phyloP scores from a whole-genome alignment of 2,888 invertebrate species.

The Limnephilus auricula region DNA sequence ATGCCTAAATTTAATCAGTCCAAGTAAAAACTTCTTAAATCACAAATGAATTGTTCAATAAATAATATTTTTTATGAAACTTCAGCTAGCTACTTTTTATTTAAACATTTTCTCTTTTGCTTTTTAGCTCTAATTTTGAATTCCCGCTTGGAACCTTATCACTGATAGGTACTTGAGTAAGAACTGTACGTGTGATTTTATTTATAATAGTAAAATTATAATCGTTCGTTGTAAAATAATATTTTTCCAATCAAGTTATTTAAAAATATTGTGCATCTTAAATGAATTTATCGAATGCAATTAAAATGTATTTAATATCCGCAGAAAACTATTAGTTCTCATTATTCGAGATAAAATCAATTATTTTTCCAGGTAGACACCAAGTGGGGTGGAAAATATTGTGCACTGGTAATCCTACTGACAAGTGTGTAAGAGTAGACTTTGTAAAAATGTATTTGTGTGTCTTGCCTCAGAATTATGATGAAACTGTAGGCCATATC shows the following conservation, averaged over 20 bases:
- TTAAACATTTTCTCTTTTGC: not conserved
- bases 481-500: not conserved
- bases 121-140: constrained; percentile 32
- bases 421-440: constrained; percentile 2
- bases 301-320: not conserved
- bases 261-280: not conserved
- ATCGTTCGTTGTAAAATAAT: not conserved
- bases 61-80: not conserved
- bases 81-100: not conserved
- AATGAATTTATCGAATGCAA: not conserved
- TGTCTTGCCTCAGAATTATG: not conserved
- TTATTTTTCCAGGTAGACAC: not conserved
- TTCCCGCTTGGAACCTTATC: constrained; percentile 24
- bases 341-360: not conserved
- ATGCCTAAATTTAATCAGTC: not conserved
- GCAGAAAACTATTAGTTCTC: not conserved
- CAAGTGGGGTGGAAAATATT: not conserved
- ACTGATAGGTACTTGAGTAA: not conserved
- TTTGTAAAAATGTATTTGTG: constrained; percentile 27
- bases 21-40: not conserved
- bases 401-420: constrained; percentile 22
- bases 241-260: not conserved
- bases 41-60: not conserved
- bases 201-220: not conserved
- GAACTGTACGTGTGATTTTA: not conserved